phyloP scores from a whole-genome alignment of 92 coral and sea anemone genomes.

The Isaurus tuberculatus region DNA sequence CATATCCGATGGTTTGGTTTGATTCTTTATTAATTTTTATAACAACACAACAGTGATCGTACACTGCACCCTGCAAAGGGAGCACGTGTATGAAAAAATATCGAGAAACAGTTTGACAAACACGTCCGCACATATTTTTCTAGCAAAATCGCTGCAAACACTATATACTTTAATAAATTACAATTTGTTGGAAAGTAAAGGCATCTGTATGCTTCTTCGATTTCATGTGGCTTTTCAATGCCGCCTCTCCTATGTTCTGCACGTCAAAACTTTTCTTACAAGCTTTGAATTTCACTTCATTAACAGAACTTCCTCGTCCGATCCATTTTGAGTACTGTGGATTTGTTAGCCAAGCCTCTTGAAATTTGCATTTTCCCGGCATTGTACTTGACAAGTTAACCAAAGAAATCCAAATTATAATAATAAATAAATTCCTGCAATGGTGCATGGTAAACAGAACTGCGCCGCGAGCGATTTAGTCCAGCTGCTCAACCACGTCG shows the following conservation, averaged over 20 bases:
- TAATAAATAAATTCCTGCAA: conserved; percentile 36
- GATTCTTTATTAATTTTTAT: conserved; percentile 30
- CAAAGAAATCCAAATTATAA: conserved; percentile 31
- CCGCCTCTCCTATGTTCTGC: conserved; percentile 55
- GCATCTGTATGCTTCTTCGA: conserved; percentile 55
- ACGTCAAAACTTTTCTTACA: conserved; percentile 42
- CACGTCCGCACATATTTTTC: conserved; percentile 26
- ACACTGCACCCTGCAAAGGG: conserved; percentile 23
- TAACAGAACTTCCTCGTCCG: conserved; percentile 37
- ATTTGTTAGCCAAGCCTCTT: conserved; percentile 21
- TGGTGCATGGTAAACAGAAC: conserved; percentile 45
- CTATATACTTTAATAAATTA: conserved; percentile 28
- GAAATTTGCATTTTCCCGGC: conserved; percentile 33
- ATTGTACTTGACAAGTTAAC: conserved; percentile 17
- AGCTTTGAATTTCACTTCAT: conserved; percentile 34
- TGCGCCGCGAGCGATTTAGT: conserved; percentile 41
- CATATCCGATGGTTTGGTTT: conserved; percentile 30
- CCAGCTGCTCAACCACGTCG: conserved; percentile 38
- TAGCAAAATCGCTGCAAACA: conserved; percentile 25
- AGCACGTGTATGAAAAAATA: conserved; percentile 30
- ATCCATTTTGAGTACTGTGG: conserved; percentile 36
- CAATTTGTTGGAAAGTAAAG: conserved; percentile 45
- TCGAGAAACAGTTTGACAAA: conserved; percentile 12
- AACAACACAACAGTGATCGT: conserved; percentile 23
- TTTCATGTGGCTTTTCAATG: conserved; percentile 57